Base-by-base conservation (phyloP, 2,797 vertebrate species). In the Sebastes jordani region DNA sequence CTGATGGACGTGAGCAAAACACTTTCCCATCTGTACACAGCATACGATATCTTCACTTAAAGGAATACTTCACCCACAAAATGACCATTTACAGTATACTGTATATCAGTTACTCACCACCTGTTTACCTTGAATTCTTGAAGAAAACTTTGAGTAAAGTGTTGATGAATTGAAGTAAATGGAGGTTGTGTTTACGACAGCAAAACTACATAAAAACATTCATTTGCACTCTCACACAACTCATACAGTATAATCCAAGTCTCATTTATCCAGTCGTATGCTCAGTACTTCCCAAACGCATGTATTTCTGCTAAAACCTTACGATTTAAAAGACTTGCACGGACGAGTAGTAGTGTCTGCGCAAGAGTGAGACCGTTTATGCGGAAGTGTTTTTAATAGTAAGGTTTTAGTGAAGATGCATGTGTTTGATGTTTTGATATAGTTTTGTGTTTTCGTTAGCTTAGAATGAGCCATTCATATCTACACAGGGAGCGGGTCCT, bases 1-100 rank as follows among this genome's bases (percentile, higher is more conserved):
- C 52, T 65, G 59, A 71, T 76, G 75, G 58, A n/a, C 25, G 23
- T 72, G 25, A 71, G 61, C 23, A 62, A 82, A 75, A 84, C 66
- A 30, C 36, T 38, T 80, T 55, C 7, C 60, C 30, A 56, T 78
- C 59, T 56, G 42, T 29, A 36, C 63, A 34, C 70, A 22, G 65
- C 27, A 64, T 58, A 20, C 9, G 4, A 49, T 23, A 65, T 76
- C 63, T 74, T 76, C 29, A 58, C 76, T 79, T 63, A 42, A 59
- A 49, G 64, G 23, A 66, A 49, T n/a, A 49, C 25, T 49, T 27
- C 38, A 46, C 23, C 18, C 38, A n/a, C 6, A 66, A 65, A 52
- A 52, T 7, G 1, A n/a, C 18, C 25, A 30, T 27, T 66, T n/a
- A 16, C 38, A 42, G 38, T 16, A 0, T 49, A 20, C 16, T 65